These are phyloP conservation scores for Tolypeutes matacus DNA, from an alignment of 2,797 vertebrate species.

Conservation along the genomic window DNA sequence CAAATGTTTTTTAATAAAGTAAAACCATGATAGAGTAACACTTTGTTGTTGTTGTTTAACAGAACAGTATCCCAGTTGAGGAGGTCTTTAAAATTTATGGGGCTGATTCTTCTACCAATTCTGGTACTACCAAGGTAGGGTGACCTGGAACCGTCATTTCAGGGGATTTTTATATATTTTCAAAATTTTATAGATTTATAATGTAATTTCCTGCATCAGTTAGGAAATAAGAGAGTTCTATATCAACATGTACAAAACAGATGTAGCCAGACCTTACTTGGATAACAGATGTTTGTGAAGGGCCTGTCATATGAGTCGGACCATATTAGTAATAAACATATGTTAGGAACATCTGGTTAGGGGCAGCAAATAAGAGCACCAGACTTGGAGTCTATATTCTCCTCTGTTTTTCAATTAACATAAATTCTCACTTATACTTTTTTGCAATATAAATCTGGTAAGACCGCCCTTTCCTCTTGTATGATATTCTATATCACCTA, in stretches of 20 bases:
- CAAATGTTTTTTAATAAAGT: constrained; percentile 21
- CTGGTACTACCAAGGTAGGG: constrained; percentile 89
- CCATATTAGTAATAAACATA: neutral
- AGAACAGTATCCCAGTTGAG: constrained; percentile 92
- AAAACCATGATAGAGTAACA: neutral
- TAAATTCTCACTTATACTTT: neutral
- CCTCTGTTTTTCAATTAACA: neutral
- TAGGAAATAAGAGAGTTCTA: constrained; percentile 36
- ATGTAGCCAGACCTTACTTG: neutral
- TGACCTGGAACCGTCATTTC: neutral
- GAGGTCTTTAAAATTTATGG: constrained; percentile 92
- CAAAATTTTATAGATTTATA: neutral
- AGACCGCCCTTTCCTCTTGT: neutral
- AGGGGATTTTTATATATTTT: neutral
- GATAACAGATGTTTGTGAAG: neutral
- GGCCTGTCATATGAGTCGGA: neutral
- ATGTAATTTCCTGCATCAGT: neutral
- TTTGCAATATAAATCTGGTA: neutral
- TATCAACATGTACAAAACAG: constrained; percentile 23
- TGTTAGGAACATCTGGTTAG: neutral
- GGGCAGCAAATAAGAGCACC: neutral
- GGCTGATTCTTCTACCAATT: constrained; percentile 86
- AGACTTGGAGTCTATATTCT: neutral
- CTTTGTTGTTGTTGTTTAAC: constrained; percentile 74
- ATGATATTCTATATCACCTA: neutral